phyloP scores from a whole-genome alignment of 2,797 vertebrate genomes.

The Rhinella marina region DNA sequence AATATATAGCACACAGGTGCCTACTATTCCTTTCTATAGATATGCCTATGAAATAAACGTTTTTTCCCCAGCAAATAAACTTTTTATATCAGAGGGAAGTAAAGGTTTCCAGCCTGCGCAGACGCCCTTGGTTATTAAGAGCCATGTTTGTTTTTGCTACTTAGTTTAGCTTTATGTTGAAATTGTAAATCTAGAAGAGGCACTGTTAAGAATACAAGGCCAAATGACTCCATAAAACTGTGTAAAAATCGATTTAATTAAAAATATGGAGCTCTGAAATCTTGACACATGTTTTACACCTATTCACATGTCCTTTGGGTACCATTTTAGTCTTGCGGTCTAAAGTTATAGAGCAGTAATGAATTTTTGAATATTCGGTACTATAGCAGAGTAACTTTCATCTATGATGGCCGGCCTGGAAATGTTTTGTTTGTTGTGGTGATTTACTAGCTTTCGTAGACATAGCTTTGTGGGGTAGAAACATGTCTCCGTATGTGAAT shows the following conservation, averaged over 20 bases:
- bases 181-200: constrained; percentile 65
- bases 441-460: constrained; percentile 57
- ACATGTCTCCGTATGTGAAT: constrained; percentile 25
- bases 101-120: constrained; percentile 62
- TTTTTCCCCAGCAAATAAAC: constrained; percentile 66
- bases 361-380: constrained; percentile 61
- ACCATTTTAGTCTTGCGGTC: constrained; percentile 64
- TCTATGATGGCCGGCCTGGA: constrained; percentile 57
- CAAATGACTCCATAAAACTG: constrained; percentile 57
- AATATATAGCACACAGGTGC: constrained; percentile 60
- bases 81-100: constrained; percentile 62
- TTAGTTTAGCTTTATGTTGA: constrained; percentile 50
- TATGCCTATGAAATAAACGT: constrained; percentile 63
- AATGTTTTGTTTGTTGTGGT: constrained; percentile 56
- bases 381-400: constrained; percentile 55
- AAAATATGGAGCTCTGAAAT: constrained; percentile 64
- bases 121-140: constrained; percentile 60
- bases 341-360: constrained; percentile 55
- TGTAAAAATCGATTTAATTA: constrained; percentile 66
- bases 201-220: constrained; percentile 61
- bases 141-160: constrained; percentile 64
- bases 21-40: constrained; percentile 62
- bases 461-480: constrained; percentile 18
- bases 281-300: constrained; percentile 63
- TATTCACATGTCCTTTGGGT: constrained; percentile 57